Evolutionary conservation across 2,888 invertebrate genomes (phyloP).

Genomic region (Magallana nippona): DNA sequence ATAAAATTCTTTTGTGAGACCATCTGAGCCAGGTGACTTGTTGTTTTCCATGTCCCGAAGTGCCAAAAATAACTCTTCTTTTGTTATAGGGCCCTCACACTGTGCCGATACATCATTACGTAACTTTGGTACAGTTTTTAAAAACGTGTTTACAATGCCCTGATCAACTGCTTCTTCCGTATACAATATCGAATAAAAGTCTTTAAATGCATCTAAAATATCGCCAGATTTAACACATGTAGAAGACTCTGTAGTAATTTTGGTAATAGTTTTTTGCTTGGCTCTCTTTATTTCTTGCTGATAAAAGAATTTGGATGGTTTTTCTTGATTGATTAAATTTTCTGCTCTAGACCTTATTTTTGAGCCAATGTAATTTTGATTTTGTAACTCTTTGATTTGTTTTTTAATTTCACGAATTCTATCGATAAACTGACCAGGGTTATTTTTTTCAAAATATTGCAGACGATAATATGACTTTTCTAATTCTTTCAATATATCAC

Average conservation of each 20-base stretch:
- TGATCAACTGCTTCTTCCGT: neutral
- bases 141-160: too few relatives aligned
- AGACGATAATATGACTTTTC: constrained; percentile 7
- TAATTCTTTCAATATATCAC: neutral
- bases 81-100: constrained; percentile 45
- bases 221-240: constrained; percentile 10
- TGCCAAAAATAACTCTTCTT: constrained; percentile 36
- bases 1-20: constrained; percentile 57
- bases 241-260: neutral
- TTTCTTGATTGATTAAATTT: neutral
- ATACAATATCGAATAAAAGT: constrained; percentile 37
- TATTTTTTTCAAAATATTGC: constrained; percentile 17
- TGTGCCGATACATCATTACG: neutral
- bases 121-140: neutral
- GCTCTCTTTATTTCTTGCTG: too few relatives aligned
- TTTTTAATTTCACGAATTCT: constrained; percentile 26
- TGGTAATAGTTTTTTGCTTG: too few relatives aligned
- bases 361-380: constrained; percentile 18
- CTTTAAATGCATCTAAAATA: constrained; percentile 28
- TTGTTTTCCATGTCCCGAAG: constrained; percentile 49
- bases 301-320: neutral
- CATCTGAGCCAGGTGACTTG: constrained; percentile 57
- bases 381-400: constrained; percentile 27
- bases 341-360: constrained; percentile 28
- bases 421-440: constrained; percentile 39